A percentile compares a stretch with the other conserved stretches of the same genome.
These are phyloP conservation scores for Paedocypris sp. DNA, from an alignment of 2,113 vertebrate species.

Conservation along the genomic window DNA sequence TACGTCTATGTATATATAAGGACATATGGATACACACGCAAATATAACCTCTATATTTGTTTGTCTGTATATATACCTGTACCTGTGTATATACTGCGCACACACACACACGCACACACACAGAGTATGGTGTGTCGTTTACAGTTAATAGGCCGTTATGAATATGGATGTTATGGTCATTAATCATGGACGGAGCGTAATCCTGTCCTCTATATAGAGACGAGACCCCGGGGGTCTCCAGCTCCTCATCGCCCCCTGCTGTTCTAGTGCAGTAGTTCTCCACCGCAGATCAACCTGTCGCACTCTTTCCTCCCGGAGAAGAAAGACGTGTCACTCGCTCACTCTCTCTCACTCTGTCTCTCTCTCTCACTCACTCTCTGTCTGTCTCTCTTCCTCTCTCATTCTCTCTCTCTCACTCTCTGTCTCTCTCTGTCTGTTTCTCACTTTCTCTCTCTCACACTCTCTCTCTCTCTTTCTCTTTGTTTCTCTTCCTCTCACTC, in stretches of 20 bases:
- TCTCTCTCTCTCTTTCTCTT: neutral
- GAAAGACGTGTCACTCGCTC: constrained; percentile 29
- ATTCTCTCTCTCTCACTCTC: neutral
- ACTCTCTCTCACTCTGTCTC: constrained; percentile 11
- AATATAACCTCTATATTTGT: too few species aligned
- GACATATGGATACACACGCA: too few species aligned
- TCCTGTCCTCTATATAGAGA: too few species aligned
- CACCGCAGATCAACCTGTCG: neutral
- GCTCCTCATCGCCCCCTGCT: constrained; percentile 2
- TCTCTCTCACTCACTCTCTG: constrained; percentile 17
- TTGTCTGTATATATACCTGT: too few species aligned
- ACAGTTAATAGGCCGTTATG: too few species aligned
- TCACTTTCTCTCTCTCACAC: neutral
- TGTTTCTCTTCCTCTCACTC: neutral
- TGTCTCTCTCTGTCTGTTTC: neutral
- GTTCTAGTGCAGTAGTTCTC: constrained; percentile 16
- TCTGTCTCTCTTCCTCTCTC: neutral
- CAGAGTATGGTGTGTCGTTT: too few species aligned
- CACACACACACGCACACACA: too few species aligned
- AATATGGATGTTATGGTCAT: too few species aligned
- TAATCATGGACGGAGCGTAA: too few species aligned
- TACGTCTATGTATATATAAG: too few species aligned
- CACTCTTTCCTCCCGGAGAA: constrained; percentile 26
- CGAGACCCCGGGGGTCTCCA: too few species aligned
- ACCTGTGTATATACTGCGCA: too few species aligned